Evolutionary conservation across 2,113 vertebrate genomes (phyloP).

Genomic region (Turdus rufiventris): DNA sequence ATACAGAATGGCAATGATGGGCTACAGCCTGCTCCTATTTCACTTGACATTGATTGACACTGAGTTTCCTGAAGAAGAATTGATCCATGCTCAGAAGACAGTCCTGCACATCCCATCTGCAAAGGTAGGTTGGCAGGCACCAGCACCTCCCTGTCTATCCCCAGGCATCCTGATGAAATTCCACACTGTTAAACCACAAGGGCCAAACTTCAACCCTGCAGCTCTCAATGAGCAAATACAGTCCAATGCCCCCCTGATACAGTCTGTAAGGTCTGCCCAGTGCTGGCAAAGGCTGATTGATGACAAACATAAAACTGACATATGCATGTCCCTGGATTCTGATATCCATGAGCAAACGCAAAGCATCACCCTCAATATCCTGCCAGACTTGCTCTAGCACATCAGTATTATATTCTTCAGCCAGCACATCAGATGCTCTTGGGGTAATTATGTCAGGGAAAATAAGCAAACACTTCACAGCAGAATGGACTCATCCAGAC

Average conservation of each 20-base stretch:
- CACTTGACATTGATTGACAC: neutral
- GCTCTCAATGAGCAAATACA: neutral
- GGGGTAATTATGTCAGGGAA: conserved; percentile 10
- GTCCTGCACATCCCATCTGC: neutral
- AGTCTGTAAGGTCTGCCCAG: accelerated
- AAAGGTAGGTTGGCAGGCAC: neutral
- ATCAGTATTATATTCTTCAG: neutral
- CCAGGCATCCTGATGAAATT: neutral
- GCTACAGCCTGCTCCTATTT: neutral
- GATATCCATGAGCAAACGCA: neutral
- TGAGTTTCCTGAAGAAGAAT: neutral
- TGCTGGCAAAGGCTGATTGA: neutral
- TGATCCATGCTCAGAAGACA: neutral
- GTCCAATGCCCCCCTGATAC: accelerated
- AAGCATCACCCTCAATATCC: neutral
- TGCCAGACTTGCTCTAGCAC: neutral
- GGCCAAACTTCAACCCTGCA: neutral
- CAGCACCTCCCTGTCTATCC: neutral
- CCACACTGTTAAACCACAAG: neutral
- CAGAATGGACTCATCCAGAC: conserved; percentile 20
- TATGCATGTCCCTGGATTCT: neutral
- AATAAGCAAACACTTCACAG: conserved; percentile 23
- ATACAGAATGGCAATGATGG: neutral
- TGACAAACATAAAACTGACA: accelerated
- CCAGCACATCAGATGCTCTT: neutral